These are phyloP conservation scores for Amphiduros pacificus DNA, from an alignment of 2,888 invertebrate species.

Conservation along the genomic window DNA sequence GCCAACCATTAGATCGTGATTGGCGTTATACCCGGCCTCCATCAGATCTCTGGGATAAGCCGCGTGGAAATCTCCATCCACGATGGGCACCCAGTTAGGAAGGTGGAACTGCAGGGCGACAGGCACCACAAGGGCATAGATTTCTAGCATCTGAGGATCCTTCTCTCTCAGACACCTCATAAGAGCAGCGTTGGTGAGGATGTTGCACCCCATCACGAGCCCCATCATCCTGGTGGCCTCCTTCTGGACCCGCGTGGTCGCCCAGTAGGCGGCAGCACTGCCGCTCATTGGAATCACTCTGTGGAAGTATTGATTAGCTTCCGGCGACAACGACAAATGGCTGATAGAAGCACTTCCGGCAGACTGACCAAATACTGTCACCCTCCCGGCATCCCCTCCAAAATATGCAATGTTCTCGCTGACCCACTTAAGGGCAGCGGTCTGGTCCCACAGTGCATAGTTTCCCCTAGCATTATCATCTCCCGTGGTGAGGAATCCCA, in stretches of 20 bases:
- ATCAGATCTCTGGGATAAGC: neutral
- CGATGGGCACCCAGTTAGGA: neutral
- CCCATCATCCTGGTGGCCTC: neutral
- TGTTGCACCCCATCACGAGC: neutral
- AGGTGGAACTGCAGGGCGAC: neutral
- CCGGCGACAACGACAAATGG: slow-evolving; percentile 1
- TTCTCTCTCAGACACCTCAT: slow-evolving; percentile 4
- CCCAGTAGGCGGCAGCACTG: neutral
- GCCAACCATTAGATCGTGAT: slow-evolving; percentile 6
- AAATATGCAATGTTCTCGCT: slow-evolving; percentile 8
- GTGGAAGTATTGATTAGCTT: slow-evolving; percentile 1
- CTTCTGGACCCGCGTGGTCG: neutral
- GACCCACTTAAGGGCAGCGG: slow-evolving; percentile 7
- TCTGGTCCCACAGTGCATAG: slow-evolving; percentile 6
- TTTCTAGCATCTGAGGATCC: neutral
- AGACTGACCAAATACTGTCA: slow-evolving; percentile 9
- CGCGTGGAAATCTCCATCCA: slow-evolving; percentile 1
- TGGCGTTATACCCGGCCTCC: neutral
- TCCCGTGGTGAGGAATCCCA: slow-evolving; percentile 23
- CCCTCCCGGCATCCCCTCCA: slow-evolving; percentile 5
- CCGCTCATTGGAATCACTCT: slow-evolving; percentile 5
- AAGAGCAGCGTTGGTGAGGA: neutral
- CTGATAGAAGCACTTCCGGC: neutral
- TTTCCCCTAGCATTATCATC: slow-evolving; percentile 10
- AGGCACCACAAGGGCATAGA: neutral